Percentiles rank a stretch among this genome's conserved stretches.
Evolutionary conservation across 2,113 vertebrate genomes (phyloP).

Genomic region (Ranitomeya variabilis): DNA sequence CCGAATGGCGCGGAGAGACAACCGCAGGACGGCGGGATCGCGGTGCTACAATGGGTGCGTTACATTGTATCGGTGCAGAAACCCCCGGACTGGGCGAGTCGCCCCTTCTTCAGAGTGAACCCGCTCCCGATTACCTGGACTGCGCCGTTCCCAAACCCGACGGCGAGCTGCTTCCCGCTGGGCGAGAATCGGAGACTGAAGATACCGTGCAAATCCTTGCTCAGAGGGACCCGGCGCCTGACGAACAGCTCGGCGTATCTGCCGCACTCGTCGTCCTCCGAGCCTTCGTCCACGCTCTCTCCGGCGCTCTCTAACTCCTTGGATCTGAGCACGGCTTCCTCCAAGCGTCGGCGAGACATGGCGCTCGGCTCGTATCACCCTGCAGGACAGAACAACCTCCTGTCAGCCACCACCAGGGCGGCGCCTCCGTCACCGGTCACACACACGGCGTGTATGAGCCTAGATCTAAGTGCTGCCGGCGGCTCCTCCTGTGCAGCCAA

Average conservation of each 20-base stretch:
- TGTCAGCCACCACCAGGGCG: not conserved
- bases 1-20: too few species aligned
- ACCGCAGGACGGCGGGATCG: too few species aligned
- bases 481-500: not conserved
- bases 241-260: conserved; percentile 12
- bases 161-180: conserved; percentile 35
- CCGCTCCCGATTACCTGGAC: conserved; percentile 53
- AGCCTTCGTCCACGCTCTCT: conserved; percentile 26
- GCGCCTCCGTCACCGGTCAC: not conserved
- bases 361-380: not conserved
- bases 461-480: not conserved
- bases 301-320: conserved; percentile 21
- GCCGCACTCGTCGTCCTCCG: not conserved
- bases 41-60: not conserved
- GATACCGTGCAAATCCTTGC: conserved; percentile 56
- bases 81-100: too few species aligned
- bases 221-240: conserved; percentile 33
- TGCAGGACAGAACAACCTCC: not conserved
- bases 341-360: conserved; percentile 49
- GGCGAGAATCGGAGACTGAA: conserved; percentile 58
- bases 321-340: conserved; percentile 39
- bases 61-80: not conserved
- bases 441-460: not conserved
- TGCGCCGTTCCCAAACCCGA: conserved; percentile 60
- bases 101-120: too few species aligned